These are phyloP conservation scores for Melanostigma gelatinosum DNA, from an alignment of 2,113 vertebrate species.

Conservation along the genomic window DNA sequence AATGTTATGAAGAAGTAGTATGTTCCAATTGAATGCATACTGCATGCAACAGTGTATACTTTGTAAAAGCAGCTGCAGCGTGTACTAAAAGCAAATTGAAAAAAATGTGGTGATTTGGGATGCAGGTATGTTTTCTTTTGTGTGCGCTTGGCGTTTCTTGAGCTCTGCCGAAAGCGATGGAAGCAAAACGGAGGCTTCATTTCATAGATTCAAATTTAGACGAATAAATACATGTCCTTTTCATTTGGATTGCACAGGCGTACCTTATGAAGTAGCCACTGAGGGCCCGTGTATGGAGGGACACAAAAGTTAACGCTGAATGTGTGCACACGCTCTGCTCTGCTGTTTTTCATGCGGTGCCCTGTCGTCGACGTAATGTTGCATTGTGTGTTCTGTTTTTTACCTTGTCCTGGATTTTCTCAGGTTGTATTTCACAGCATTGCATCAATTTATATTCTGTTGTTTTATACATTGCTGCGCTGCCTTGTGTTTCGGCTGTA, in stretches of 20 bases:
- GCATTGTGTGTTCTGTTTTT: background rate
- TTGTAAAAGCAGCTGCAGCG: too few relatives aligned
- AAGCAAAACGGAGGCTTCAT: background rate
- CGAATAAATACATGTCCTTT: background rate
- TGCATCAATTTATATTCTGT: conserved; percentile 13
- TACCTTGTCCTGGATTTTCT: background rate
- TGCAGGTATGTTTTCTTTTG: too few relatives aligned
- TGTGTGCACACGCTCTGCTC: background rate
- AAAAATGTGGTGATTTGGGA: too few relatives aligned
- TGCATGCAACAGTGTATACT: too few relatives aligned
- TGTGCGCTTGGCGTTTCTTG: background rate
- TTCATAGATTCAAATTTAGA: background rate
- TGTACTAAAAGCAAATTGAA: too few relatives aligned
- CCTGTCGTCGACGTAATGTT: background rate
- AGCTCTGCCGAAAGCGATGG: background rate
- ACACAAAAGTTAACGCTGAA: background rate
- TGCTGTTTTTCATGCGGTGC: background rate
- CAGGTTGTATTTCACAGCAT: conserved; percentile 33
- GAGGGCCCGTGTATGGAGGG: too few relatives aligned
- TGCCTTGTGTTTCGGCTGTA: conserved; percentile 18
- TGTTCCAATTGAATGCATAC: too few relatives aligned
- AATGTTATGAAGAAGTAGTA: too few relatives aligned
- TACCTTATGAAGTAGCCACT: background rate
- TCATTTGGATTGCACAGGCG: background rate
- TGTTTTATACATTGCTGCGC: background rate